Base-by-base conservation (phyloP, 2,113 vertebrate genomes). In the Eretmochelys imbricata region DNA sequence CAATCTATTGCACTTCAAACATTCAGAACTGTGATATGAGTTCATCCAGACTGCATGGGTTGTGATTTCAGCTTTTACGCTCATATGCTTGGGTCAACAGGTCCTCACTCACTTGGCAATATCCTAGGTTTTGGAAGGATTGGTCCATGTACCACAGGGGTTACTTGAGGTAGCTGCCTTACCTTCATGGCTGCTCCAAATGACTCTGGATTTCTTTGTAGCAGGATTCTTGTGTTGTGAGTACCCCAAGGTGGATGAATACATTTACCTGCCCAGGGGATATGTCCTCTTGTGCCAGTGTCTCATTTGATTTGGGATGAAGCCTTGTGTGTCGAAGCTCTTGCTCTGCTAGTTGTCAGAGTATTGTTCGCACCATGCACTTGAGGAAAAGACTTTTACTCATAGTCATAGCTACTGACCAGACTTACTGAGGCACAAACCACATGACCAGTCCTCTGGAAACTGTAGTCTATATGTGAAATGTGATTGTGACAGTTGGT, bases 351-450 rank as follows among this genome's bases (percentile, higher is more conserved):
- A 83, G 82, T 42, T 62, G 49, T 79, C 48, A 42, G 35, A 55
- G 90, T n/a, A 6, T 84, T 10, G 4, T 82, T 54, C 59, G 24
- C 50, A 62, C 59, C 72, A 85, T 62, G 46, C 75, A 72, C 13
- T 35, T 75, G 3, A 0, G 0, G 80, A 78, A 46, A 78, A 38
- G 81, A 10, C 0, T 0, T 48, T 84, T 80, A 42, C 50, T 85
- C 0, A 0, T n/a, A 53, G 13, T 3, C 49, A 72, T 59, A 29
- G 86, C n/a, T 93, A 13, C 22, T 75, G 17, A 11, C 72, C n/a
- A 24, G n/a, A 42, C 38, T 24, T 35, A 24, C 19, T 75, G 72
- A 42, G 38, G 24, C 9, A 24, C n/a, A 42, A 42, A 25, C 38
- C 20, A 46, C n/a, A 42, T 76, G 38, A 76, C 72, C 42, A 38